Evolutionary conservation across 2,888 invertebrate genomes (phyloP).

Genomic region (Adelphocoris suturalis): DNA sequence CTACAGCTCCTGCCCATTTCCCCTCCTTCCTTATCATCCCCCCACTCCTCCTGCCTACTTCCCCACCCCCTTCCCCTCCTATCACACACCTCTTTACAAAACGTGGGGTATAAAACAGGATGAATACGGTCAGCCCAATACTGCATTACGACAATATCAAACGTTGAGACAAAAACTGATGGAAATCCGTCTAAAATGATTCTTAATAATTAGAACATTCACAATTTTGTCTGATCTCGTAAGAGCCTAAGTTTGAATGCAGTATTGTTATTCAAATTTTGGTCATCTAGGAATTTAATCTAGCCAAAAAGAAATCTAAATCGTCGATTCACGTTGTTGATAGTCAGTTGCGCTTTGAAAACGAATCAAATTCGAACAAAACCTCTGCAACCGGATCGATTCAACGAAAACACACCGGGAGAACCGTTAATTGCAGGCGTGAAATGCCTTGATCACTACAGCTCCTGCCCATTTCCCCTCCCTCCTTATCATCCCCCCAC

Average conservation of each 20-base stretch:
- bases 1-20: background rate
- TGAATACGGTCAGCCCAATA: constrained; percentile 53
- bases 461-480: background rate
- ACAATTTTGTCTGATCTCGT: no score
- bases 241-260: constrained; percentile 51
- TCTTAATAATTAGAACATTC: no score
- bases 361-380: background rate
- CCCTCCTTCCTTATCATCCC: background rate
- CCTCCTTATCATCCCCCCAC: background rate
- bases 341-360: background rate
- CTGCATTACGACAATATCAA: constrained; percentile 59
- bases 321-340: no score
- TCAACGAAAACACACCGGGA: background rate
- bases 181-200: no score
- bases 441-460: constrained; percentile 51
- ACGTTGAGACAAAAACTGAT: no score
- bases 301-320: no score
- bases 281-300: background rate
- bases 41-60: background rate
- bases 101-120: constrained; percentile 29
- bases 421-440: constrained; percentile 52
- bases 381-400: constrained; percentile 47
- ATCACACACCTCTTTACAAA: background rate
- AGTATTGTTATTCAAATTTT: constrained; percentile 60
- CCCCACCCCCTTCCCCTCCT: background rate